Percentiles rank a stretch among this genome's conserved stretches.
Conservation (phyloP, 2,797 vertebrate genomes). For the Meda fulgida region DNA sequence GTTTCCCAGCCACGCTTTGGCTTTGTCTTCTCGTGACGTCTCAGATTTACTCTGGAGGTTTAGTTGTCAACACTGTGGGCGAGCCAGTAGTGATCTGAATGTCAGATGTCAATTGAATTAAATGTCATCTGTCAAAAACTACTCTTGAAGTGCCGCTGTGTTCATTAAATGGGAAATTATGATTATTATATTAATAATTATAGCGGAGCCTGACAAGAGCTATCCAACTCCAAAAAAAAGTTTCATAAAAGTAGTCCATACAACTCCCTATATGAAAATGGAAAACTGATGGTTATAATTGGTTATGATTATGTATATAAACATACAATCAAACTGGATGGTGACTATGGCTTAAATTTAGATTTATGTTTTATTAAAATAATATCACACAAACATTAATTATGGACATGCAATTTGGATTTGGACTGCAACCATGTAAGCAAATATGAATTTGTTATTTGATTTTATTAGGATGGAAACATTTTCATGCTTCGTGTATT, state of each 20-base stretch:
- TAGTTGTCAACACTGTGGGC: constrained; percentile 61
- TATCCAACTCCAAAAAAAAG: neutral
- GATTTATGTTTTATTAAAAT: neutral
- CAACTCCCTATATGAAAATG: neutral
- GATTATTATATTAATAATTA: neutral
- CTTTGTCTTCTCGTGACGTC: constrained; percentile 66
- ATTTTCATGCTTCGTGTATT: too few species aligned
- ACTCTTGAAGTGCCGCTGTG: constrained; percentile 31
- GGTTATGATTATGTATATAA: neutral
- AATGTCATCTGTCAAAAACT: constrained; percentile 82
- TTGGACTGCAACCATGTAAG: neutral
- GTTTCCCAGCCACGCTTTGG: constrained; percentile 52
- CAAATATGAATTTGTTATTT: neutral
- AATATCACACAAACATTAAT: too few species aligned
- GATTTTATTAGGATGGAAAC: too few species aligned
- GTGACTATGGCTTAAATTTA: neutral
- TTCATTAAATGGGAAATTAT: neutral
- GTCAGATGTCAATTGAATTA: constrained; percentile 82
- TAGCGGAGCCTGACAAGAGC: neutral
- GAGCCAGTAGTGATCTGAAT: constrained; percentile 78
- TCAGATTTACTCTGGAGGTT: constrained; percentile 61
- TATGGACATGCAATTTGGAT: neutral
- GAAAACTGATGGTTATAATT: neutral
- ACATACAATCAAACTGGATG: neutral
- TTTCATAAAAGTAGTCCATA: neutral